Evolutionary conservation across 1,140 invertebrate genomes (phyloP), one percentile per base, ranked within the genome.

Genomic region (Formica exsecta): DNA sequence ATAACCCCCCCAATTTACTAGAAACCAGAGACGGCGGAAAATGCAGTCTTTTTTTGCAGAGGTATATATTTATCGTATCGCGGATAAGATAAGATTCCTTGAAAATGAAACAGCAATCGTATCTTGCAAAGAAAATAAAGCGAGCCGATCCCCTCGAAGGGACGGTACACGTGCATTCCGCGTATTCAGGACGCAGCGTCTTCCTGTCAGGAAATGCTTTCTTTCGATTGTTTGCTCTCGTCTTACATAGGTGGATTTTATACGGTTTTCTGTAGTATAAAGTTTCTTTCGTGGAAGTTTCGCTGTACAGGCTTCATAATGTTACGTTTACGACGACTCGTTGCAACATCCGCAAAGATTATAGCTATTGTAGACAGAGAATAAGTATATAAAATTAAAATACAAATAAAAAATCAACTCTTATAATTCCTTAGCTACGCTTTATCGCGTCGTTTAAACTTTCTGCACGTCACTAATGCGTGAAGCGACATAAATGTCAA

Each of bases 151-250:
- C 41, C 13, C 32, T 66, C 32, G 32, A 51, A 41, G 38, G 7
- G 11, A 48, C 13, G 44, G 19, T 80, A 4, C 76, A 38, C 32
- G 16, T 13, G 41, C 25, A 36, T 65, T 48, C 19, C 38, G 29
- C 19, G 13, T 13, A 54, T 38, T 68, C 22, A 9, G 19, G 22
- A 25, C 11, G 36, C 16, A 70, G 16, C 66, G 11, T 70, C 65
- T 80, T 70, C 36, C 36, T 29, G 22, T 11, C 65, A 80, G 65
- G 64, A 70, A 80, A 80, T 22, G 44, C 51, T 70, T 80, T 57
- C 51, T 57, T 54, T 32, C 48, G 22, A 41, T 80, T 65, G 32
- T 70, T 41, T 57, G 48, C 6, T 22, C 65, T 57, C 48, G n/a
- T 80, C 57, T 70, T 16, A 29, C 25, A 54, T 36, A 80, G 29